These are phyloP conservation scores for Campoplex capitator DNA, from an alignment of 2,888 invertebrate species.

Conservation along the genomic window DNA sequence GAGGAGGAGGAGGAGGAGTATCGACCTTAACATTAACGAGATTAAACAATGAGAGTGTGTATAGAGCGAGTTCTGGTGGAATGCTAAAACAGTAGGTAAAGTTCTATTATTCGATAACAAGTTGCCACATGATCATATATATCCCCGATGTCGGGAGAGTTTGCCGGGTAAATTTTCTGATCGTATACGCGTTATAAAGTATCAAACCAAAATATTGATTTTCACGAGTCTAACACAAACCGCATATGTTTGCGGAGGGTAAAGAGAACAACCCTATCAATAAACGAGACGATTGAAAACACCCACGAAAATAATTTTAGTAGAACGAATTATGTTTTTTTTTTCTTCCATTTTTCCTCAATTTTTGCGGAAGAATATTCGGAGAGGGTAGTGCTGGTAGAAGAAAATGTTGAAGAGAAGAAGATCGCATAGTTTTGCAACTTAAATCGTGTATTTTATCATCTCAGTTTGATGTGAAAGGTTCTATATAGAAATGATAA, in stretches of 20 bases:
- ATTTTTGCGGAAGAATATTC: not conserved
- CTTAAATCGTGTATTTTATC: slow-evolving; percentile 10
- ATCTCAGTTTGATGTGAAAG: slow-evolving; percentile 9
- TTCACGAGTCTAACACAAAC: not conserved
- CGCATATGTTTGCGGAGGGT: not conserved
- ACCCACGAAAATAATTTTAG: not conserved
- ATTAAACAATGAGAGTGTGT: slow-evolving; percentile 11
- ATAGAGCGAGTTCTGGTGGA: slow-evolving; percentile 4
- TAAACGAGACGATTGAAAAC: slow-evolving; percentile 23
- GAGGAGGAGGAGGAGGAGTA: slow-evolving; percentile 2
- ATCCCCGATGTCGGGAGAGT: not conserved
- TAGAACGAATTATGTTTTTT: not conserved
- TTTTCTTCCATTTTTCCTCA: not conserved
- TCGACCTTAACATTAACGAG: slow-evolving; percentile 34
- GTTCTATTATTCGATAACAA: slow-evolving; percentile 39
- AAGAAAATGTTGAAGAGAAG: not conserved
- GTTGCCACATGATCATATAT: slow-evolving; percentile 2
- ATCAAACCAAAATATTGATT: slow-evolving; percentile 51
- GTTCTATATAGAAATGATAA: not conserved
- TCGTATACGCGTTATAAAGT: slow-evolving; percentile 25
- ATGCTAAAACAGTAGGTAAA: slow-evolving; percentile 18
- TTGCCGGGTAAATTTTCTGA: slow-evolving; percentile 10
- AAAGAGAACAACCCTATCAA: slow-evolving; percentile 1
- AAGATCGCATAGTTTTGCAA: slow-evolving; percentile 6
- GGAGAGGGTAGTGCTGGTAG: not conserved